Conservation (phyloP, 2,888 invertebrate genomes). For the Prosapia bicincta region DNA sequence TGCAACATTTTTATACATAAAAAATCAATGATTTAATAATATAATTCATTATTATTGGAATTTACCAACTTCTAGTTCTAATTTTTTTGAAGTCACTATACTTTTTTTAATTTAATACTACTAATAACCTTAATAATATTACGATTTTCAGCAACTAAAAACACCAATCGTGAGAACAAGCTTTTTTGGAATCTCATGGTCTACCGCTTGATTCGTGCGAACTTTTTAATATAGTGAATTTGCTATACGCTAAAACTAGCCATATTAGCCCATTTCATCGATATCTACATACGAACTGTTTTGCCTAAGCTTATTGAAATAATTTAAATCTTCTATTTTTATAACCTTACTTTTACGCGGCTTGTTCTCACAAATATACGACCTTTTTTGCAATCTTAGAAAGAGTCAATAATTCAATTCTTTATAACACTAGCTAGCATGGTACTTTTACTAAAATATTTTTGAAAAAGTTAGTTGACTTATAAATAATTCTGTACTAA, state of each 20-base stretch:
- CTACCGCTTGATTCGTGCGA: neutral
- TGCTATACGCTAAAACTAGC: neutral
- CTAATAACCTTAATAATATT: slow-evolving; percentile 9
- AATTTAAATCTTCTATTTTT: slow-evolving; percentile 6
- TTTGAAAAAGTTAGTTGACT: too few species aligned
- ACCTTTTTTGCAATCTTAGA: neutral
- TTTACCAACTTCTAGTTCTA: too few species aligned
- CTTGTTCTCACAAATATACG: slow-evolving; percentile 9
- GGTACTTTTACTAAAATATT: too few species aligned
- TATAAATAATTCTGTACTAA: too few species aligned
- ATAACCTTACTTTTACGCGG: slow-evolving; percentile 1
- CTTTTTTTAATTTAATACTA: slow-evolving; percentile 6
- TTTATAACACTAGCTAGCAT: neutral
- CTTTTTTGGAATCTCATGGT: neutral
- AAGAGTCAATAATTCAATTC: neutral
- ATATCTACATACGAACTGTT: neutral
- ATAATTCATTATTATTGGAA: too few species aligned
- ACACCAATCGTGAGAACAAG: neutral
- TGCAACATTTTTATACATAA: too few species aligned
- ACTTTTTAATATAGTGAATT: neutral
- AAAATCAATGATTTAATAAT: too few species aligned
- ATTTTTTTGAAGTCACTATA: too few species aligned
- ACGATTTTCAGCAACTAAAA: slow-evolving; percentile 7
- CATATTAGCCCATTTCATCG: neutral
- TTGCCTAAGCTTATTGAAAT: neutral